Evolutionary conservation across 1,140 invertebrate genomes (phyloP).

Genomic region (Pinna nobilis): DNA sequence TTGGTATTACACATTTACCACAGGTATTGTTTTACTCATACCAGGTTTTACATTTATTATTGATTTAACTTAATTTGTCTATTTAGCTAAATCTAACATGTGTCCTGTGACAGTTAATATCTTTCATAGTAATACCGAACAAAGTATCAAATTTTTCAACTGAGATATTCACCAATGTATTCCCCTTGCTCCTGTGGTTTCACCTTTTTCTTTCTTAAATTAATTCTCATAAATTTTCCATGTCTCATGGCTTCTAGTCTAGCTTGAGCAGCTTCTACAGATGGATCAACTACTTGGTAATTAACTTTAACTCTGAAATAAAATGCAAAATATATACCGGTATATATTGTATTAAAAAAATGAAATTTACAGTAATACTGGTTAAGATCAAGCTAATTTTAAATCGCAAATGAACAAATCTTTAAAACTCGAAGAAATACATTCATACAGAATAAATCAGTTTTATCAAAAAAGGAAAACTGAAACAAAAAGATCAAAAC

Average conservation of each 20-base stretch:
- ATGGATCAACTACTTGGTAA: conserved; percentile 68
- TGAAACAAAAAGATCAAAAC: no score
- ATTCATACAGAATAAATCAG: no score
- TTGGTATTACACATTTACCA: no score
- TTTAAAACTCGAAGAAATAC: no score
- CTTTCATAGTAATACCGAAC: background rate
- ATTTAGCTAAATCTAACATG: no score
- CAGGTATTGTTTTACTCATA: no score
- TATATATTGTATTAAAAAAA: background rate
- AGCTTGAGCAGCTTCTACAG: conserved; percentile 66
- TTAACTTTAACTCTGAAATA: conserved; percentile 66
- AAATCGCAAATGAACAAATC: background rate
- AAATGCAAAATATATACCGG: background rate
- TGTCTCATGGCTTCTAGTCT: conserved; percentile 72
- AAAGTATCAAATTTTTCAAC: background rate
- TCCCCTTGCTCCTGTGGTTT: conserved; percentile 3
- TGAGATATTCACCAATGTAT: no score
- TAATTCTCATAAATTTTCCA: conserved; percentile 41
- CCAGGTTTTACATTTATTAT: no score
- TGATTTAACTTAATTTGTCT: no score
- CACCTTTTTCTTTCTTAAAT: conserved; percentile 17
- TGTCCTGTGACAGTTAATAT: no score
- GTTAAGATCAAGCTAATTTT: background rate
- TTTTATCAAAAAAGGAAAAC: no score
- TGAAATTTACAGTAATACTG: background rate